A percentile compares a stretch with the other conserved stretches of the same genome.
These are phyloP conservation scores for Lutra lutra DNA, from an alignment of 2,797 vertebrate genomes.

Conservation along the genomic window DNA sequence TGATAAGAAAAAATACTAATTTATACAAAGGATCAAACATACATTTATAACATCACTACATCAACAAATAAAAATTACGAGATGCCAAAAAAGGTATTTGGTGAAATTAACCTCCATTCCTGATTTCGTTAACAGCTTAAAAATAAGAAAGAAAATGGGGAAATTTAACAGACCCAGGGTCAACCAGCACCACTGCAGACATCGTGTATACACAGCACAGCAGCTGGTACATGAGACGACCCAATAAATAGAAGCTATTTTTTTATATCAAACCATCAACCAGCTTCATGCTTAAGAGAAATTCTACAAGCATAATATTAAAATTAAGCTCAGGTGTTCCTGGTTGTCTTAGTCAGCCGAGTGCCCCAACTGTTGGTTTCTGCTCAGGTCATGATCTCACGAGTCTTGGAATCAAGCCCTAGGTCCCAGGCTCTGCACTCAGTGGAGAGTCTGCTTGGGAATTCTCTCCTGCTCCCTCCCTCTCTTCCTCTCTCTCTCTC, in stretches of 20 bases:
- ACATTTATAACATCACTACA: background rate
- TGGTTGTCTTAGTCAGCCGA: background rate
- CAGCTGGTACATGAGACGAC: background rate
- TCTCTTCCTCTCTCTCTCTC: background rate
- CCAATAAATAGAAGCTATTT: background rate
- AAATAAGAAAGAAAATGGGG: background rate
- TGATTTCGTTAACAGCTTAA: background rate
- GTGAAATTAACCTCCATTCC: constrained; percentile 21
- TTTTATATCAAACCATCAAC: background rate
- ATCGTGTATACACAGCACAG: background rate
- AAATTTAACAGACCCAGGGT: background rate
- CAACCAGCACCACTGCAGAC: background rate
- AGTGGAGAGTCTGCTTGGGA: background rate
- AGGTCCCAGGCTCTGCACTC: background rate
- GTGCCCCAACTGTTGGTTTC: background rate
- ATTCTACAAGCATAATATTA: background rate
- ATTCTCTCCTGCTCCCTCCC: background rate
- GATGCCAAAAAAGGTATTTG: background rate
- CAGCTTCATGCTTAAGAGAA: background rate
- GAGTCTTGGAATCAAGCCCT: background rate
- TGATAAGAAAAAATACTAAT: background rate
- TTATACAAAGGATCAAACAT: background rate
- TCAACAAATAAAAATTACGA: constrained; percentile 3
- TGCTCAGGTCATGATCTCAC: background rate
- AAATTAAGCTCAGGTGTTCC: background rate